These are phyloP conservation scores for Muntiacus muntjak DNA, from an alignment of 2,113 vertebrate species.

Conservation along the genomic window DNA sequence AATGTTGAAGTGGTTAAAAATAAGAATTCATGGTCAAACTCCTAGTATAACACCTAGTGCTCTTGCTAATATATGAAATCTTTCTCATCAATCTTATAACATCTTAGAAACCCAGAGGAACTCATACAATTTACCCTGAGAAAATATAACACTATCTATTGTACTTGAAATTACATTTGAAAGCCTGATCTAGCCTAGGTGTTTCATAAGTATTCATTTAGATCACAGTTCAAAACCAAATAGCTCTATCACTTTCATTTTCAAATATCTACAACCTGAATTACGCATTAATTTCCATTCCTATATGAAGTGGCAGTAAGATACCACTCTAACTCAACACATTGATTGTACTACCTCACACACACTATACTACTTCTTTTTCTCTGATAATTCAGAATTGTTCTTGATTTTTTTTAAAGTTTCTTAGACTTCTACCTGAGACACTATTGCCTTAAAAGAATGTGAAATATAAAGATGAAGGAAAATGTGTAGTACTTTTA, in stretches of 20 bases:
- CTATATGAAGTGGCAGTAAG: neutral
- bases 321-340: neutral
- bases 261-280: neutral
- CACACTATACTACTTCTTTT: neutral
- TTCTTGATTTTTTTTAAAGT: conserved; percentile 13
- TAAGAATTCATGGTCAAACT: neutral
- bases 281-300: neutral
- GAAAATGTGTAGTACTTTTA: neutral
- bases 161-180: neutral
- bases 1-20: neutral
- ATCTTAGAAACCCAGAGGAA: neutral
- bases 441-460: neutral
- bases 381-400: neutral
- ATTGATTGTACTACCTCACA: neutral
- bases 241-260: neutral
- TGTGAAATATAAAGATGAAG: neutral
- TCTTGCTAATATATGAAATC: neutral
- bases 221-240: conserved; percentile 20
- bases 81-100: neutral
- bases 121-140: neutral
- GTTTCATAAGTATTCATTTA: neutral
- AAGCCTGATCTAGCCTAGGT: neutral
- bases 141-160: neutral
- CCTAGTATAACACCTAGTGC: neutral
- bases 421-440: neutral